A percentile compares a stretch with the other conserved stretches of the same genome.
phyloP scores from a whole-genome alignment of 1,140 invertebrate genomes.

The Apis laboriosa region DNA sequence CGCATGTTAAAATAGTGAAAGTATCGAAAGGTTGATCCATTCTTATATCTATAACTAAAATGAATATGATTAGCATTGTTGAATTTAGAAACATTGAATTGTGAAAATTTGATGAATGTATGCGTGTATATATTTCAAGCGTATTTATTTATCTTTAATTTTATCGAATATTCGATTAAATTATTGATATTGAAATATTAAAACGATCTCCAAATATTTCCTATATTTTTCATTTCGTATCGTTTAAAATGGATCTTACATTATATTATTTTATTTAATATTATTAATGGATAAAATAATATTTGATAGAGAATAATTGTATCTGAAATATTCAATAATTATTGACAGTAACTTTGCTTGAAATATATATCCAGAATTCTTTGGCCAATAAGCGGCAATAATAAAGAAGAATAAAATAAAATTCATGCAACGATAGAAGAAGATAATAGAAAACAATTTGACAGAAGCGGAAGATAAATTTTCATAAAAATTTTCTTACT shows the following conservation, averaged over 20 bases:
- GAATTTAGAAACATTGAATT: neutral
- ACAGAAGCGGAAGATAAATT: neutral
- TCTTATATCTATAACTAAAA: neutral
- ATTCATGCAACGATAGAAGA: neutral
- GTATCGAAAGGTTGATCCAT: too few relatives aligned
- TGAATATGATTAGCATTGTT: neutral
- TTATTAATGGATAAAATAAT: too few relatives aligned
- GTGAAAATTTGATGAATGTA: neutral
- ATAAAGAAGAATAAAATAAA: neutral
- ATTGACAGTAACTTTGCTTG: too few relatives aligned
- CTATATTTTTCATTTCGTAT: neutral
- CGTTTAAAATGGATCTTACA: neutral
- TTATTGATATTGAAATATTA: neutral
- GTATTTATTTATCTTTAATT: too few relatives aligned
- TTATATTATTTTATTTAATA: neutral
- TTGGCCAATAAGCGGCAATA: neutral
- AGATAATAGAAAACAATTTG: neutral
- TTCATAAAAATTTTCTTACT: constrained; percentile 71
- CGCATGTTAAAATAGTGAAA: neutral
- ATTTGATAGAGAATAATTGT: too few relatives aligned
- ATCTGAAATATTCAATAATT: too few relatives aligned
- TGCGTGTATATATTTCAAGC: neutral
- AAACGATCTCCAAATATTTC: neutral
- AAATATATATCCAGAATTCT: too few relatives aligned
- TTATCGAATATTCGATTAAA: neutral